Conservation (phyloP, 2,888 invertebrate genomes). For the Perdita meconis region DNA sequence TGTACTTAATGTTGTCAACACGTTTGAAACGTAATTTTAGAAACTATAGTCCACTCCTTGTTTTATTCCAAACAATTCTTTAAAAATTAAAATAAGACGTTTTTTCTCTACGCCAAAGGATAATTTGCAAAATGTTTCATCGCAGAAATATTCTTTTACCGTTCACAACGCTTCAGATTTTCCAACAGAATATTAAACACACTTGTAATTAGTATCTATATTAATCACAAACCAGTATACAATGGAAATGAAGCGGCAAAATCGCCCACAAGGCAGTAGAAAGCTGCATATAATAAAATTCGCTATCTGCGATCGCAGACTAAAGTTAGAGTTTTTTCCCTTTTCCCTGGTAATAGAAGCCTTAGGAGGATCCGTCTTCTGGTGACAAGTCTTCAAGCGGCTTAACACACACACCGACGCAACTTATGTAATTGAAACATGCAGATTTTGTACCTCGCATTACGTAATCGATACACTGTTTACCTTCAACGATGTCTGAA, state of each 20-base stretch:
- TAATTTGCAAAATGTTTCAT: too few species aligned
- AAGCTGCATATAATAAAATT: not conserved
- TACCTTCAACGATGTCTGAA: not conserved
- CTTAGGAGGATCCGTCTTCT: not conserved
- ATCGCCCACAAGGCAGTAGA: not conserved
- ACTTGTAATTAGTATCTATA: too few species aligned
- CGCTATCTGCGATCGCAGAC: not conserved
- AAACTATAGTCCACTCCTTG: too few species aligned
- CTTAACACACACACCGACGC: not conserved
- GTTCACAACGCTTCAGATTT: too few species aligned
- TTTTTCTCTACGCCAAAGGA: too few species aligned
- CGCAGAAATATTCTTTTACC: too few species aligned
- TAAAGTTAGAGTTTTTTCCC: not conserved
- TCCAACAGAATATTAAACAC: too few species aligned
- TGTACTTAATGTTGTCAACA: too few species aligned
- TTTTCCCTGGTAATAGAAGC: not conserved
- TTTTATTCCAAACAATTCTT: too few species aligned
- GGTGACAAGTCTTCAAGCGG: not conserved
- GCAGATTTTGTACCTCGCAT: slow-evolving; percentile 3
- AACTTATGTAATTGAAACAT: slow-evolving; percentile 23
- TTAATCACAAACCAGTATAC: too few species aligned
- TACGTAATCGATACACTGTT: slow-evolving; percentile 26
- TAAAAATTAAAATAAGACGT: too few species aligned
- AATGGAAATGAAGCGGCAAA: not conserved
- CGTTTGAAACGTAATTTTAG: too few species aligned